Evolutionary conservation across 2,888 invertebrate species (phyloP).

Genomic region (Nymphalis polychloros): DNA sequence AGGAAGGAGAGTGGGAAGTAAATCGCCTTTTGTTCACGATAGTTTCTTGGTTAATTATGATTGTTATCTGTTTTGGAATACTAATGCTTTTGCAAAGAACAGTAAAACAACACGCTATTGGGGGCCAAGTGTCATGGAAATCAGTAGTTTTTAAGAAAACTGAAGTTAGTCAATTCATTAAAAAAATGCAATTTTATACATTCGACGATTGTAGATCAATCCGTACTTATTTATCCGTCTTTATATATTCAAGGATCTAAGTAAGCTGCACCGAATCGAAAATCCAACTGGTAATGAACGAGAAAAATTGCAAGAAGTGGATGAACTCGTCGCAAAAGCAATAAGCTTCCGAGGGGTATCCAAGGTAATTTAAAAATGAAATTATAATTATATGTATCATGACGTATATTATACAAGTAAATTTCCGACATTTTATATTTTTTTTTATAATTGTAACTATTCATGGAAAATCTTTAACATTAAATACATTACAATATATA

Average conservation of each 20-base stretch:
- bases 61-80: conserved; percentile 56
- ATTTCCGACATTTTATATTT: too few relatives aligned
- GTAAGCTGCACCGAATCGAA: conserved; percentile 48
- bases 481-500: too few relatives aligned
- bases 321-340: conserved; percentile 67
- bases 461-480: too few relatives aligned
- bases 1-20: conserved; percentile 31
- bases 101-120: conserved; percentile 60
- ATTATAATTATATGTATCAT: not conserved
- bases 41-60: conserved; percentile 57
- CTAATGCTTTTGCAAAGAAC: conserved; percentile 69
- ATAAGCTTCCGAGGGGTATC: conserved; percentile 63
- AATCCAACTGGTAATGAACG: conserved; percentile 52
- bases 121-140: conserved; percentile 69
- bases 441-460: too few relatives aligned
- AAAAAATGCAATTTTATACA: too few relatives aligned
- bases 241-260: conserved; percentile 48
- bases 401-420: not conserved
- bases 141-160: conserved; percentile 63
- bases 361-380: conserved; percentile 50
- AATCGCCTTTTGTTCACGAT: conserved; percentile 52
- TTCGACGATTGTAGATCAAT: too few relatives aligned
- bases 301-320: conserved; percentile 64
- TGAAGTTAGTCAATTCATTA: conserved; percentile 45
- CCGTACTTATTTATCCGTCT: too few relatives aligned